Evolutionary conservation across 1,140 invertebrate species (phyloP).

Genomic region (Atta cephalotes): DNA sequence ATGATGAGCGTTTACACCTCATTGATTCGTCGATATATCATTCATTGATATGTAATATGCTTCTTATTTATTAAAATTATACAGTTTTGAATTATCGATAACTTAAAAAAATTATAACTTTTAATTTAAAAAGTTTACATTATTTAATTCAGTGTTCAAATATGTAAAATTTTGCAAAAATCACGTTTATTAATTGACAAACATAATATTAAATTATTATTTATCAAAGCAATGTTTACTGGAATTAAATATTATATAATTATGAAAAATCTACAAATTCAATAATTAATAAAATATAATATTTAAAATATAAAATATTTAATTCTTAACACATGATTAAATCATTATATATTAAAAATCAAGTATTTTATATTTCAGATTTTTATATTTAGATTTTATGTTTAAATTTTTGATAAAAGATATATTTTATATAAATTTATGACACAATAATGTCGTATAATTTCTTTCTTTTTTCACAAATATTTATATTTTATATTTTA

Average conservation of each 20-base stretch:
- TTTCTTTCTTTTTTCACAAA: background rate
- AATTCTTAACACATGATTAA: no score
- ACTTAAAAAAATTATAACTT: background rate
- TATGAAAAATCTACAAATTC: no score
- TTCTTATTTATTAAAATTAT: slow-evolving; percentile 9
- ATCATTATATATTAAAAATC: no score
- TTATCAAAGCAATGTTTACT: background rate
- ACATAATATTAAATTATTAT: no score
- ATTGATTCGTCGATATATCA: background rate
- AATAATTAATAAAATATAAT: no score
- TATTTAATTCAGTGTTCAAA: background rate
- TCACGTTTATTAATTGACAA: background rate
- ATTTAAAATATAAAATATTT: no score
- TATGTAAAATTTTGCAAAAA: background rate
- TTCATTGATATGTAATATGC: background rate
- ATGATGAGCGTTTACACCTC: background rate
- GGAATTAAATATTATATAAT: no score
- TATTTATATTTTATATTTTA: no score
- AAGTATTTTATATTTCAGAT: no score
- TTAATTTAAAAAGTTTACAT: background rate
- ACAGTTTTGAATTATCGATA: background rate
- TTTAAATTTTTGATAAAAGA: background rate
- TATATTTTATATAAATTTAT: background rate
- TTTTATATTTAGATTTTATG: no score
- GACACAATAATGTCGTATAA: background rate